Conservation (phyloP, 2,888 invertebrate species). For the Dicranocentrus wangi region DNA sequence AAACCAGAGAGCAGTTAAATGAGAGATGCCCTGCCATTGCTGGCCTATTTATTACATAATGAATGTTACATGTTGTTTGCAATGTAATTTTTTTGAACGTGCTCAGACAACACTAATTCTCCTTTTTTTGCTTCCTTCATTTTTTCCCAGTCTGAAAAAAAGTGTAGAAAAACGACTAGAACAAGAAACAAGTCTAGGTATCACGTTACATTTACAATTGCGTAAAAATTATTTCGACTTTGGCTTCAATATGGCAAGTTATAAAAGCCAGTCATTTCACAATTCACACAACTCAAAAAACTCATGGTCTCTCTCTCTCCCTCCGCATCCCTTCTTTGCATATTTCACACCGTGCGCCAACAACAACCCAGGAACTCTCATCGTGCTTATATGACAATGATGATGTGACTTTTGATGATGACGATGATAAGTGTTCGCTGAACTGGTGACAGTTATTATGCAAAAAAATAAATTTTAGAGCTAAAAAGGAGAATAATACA, state of each 20-base stretch:
- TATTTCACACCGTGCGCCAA: no score
- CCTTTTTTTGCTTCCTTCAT: constrained; percentile 16
- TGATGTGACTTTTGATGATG: no score
- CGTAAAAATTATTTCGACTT: constrained; percentile 2
- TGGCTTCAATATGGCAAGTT: no score
- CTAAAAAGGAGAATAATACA: constrained; percentile 6
- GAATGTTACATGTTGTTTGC: constrained; percentile 17
- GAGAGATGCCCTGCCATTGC: not conserved
- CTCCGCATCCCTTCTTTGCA: no score
- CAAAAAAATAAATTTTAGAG: not conserved
- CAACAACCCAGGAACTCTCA: no score
- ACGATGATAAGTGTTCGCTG: no score
- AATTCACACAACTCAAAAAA: not conserved
- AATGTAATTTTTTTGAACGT: not conserved
- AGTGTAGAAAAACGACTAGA: no score
- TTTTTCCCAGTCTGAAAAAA: not conserved
- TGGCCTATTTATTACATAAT: constrained; percentile 5
- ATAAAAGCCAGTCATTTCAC: not conserved
- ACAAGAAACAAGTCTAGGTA: constrained; percentile 2
- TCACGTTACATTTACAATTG: constrained; percentile 31
- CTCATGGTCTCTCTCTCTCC: no score
- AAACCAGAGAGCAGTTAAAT: no score
- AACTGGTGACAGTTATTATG: not conserved
- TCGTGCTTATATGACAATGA: no score
- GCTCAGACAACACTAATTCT: not conserved